phyloP scores from a whole-genome alignment of 2,797 vertebrate species.

The Muscicapa comitata region DNA sequence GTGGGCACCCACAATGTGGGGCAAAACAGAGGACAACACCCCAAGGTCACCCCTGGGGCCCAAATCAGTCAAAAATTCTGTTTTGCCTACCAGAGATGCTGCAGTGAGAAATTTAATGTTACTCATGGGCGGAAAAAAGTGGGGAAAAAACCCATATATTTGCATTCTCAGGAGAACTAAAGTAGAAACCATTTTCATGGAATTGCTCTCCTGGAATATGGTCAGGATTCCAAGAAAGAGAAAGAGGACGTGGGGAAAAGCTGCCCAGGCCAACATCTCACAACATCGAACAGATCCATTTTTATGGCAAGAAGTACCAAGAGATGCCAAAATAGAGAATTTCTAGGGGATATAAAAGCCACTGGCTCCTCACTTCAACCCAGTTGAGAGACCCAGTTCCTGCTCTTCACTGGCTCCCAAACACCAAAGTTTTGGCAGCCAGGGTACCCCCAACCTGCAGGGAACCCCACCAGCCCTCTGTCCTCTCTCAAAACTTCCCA shows the following conservation, averaged over 20 bases:
- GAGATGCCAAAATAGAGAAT: background rate
- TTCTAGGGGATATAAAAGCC: background rate
- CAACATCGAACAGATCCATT: background rate
- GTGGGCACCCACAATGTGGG: background rate
- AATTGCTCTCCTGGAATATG: background rate
- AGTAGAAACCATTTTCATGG: fast-evolving
- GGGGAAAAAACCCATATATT: fast-evolving
- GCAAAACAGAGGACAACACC: background rate
- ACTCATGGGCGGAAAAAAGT: too few relatives aligned
- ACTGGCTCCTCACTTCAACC: background rate
- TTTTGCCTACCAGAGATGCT: background rate
- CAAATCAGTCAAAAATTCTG: background rate
- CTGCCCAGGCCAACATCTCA: background rate
- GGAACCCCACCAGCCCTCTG: background rate
- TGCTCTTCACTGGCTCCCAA: background rate
- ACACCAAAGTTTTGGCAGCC: background rate
- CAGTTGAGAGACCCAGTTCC: fast-evolving
- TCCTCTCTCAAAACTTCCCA: too few relatives aligned
- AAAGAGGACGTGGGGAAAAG: background rate
- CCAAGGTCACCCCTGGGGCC: background rate
- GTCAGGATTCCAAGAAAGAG: background rate
- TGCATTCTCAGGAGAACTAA: background rate
- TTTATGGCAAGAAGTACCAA: background rate
- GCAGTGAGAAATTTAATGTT: background rate
- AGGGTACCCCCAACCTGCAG: background rate